Conservation (phyloP, 1,140 invertebrate genomes). For the Orius laevigatus region DNA sequence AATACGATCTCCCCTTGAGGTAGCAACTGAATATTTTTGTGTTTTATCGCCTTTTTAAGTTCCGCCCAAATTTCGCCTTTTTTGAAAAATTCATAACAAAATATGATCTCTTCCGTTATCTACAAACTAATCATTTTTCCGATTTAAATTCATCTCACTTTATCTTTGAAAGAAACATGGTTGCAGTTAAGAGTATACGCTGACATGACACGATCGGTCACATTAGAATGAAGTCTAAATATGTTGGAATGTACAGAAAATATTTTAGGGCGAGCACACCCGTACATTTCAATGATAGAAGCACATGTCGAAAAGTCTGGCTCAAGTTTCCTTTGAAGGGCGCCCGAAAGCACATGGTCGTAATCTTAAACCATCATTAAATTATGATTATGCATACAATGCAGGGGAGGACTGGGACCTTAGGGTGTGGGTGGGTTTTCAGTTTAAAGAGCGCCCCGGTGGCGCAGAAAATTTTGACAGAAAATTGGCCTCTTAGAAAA, state of each 20-base stretch:
- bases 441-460: too few species aligned
- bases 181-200: background rate
- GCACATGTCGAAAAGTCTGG: background rate
- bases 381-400: too few species aligned
- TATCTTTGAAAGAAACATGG: background rate
- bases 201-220: background rate
- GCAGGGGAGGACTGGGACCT: too few species aligned
- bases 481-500: too few species aligned
- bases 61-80: conserved; percentile 8
- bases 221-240: background rate
- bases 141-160: background rate
- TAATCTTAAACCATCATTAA: too few species aligned
- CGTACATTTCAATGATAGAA: conserved; percentile 9
- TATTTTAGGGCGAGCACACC: conserved; percentile 11
- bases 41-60: background rate
- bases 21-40: background rate
- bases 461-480: too few species aligned
- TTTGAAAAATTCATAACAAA: conserved; percentile 8
- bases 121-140: background rate
- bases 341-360: too few species aligned
- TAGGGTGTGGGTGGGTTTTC: too few species aligned
- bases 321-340: background rate
- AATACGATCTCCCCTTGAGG: background rate
- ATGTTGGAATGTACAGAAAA: background rate
- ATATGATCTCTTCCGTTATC: background rate